Conservation (phyloP, 2,113 vertebrate species). For the Xiphophorus hellerii region DNA sequence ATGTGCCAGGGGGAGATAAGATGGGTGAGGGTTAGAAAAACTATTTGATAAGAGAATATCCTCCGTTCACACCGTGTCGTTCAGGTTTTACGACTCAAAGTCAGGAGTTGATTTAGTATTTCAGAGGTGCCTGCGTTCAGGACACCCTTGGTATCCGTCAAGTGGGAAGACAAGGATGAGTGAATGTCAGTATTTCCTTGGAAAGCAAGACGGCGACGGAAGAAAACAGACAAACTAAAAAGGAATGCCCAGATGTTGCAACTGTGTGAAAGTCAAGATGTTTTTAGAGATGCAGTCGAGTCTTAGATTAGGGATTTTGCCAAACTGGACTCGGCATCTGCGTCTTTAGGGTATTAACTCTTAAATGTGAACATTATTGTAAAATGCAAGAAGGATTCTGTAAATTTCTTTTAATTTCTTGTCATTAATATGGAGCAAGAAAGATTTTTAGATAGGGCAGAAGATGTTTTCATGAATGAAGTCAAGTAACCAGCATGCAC, state of each 20-base stretch:
- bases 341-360: constrained; percentile 12
- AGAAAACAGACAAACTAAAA: background rate
- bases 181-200: constrained; percentile 29
- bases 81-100: constrained; percentile 59
- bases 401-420: background rate
- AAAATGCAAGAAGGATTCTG: background rate
- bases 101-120: constrained; percentile 21
- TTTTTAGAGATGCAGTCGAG: background rate
- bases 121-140: constrained; percentile 5
- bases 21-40: background rate
- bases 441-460: background rate
- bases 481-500: background rate
- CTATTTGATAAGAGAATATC: background rate
- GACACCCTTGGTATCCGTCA: constrained; percentile 22
- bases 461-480: constrained; percentile 24
- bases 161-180: constrained; percentile 12
- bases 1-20: constrained; percentile 6
- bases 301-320: constrained; percentile 23
- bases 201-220: constrained; percentile 16
- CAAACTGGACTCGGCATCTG: constrained; percentile 1
- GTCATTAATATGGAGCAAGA: background rate
- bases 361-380: background rate
- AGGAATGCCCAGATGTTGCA: background rate
- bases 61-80: constrained; percentile 4
- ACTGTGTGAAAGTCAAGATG: background rate